These are phyloP conservation scores for Drosophila rubida DNA, from an alignment of 2,888 invertebrate species.

Conservation along the genomic window DNA sequence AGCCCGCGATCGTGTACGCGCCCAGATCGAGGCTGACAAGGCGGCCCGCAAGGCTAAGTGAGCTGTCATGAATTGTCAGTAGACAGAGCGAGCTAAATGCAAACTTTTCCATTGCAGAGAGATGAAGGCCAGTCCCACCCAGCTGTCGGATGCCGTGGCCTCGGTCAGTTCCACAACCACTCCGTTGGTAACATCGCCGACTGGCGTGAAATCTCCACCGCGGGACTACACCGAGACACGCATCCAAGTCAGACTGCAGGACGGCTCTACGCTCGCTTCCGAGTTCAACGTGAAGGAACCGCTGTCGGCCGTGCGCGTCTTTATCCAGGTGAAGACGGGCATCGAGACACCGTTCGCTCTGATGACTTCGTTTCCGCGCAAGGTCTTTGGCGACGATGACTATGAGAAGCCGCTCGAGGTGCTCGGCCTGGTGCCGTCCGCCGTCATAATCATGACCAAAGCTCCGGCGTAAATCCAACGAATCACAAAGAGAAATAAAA, in stretches of 20 bases:
- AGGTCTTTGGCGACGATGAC: constrained; percentile 93
- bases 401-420: constrained; percentile 93
- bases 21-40: constrained; percentile 94
- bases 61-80: background rate
- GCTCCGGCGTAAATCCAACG: constrained; percentile 48
- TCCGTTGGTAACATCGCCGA: constrained; percentile 41
- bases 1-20: constrained; percentile 91
- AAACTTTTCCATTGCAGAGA: constrained; percentile 40
- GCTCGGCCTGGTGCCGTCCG: constrained; percentile 93
- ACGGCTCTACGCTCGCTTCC: constrained; percentile 89
- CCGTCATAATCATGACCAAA: constrained; percentile 86
- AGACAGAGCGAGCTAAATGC: background rate
- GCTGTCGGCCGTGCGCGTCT: constrained; percentile 86
- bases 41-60: constrained; percentile 87
- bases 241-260: constrained; percentile 94
- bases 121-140: constrained; percentile 49
- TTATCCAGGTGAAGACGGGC: constrained; percentile 76
- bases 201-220: constrained; percentile 49
- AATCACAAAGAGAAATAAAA: constrained; percentile 25
- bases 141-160: constrained; percentile 76
- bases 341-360: constrained; percentile 87
- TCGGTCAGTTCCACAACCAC: constrained; percentile 64
- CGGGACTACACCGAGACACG: constrained; percentile 85
- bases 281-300: constrained; percentile 90
- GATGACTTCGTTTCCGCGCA: constrained; percentile 95